Conservation (phyloP, 2,113 vertebrate species). For the Anarhynchus alexandrinus region DNA sequence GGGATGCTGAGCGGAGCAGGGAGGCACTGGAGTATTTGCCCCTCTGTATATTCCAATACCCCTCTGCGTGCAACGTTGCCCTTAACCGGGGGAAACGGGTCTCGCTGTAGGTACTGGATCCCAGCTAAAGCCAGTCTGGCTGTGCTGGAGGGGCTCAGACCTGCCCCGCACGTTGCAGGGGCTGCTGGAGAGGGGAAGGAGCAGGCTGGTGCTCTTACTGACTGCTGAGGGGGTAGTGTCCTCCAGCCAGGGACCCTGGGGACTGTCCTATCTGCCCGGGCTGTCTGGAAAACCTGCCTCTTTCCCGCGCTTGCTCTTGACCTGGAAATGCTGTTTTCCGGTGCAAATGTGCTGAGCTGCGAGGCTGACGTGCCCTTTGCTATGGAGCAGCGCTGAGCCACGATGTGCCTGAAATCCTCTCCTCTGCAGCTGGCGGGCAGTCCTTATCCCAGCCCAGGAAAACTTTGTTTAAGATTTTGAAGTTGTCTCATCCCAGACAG, state of each 20-base stretch:
- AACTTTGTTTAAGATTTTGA: neutral
- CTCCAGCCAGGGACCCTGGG: neutral
- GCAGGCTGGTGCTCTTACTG: neutral
- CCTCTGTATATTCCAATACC: neutral
- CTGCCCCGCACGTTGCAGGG: neutral
- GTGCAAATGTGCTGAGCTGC: neutral
- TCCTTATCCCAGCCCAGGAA: conserved; percentile 13
- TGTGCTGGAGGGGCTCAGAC: neutral
- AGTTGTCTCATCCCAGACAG: neutral
- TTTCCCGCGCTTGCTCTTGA: neutral
- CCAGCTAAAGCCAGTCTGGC: neutral
- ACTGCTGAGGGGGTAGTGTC: neutral
- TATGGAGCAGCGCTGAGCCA: neutral
- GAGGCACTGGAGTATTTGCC: neutral
- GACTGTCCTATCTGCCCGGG: neutral
- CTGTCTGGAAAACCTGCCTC: neutral
- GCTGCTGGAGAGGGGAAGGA: neutral
- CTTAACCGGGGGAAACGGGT: neutral
- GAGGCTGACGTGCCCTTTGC: neutral
- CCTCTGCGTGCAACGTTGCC: accelerated
- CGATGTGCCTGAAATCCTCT: neutral
- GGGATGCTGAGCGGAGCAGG: neutral
- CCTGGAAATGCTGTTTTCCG: conserved; percentile 39
- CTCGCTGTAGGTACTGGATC: neutral
- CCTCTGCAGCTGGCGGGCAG: neutral